phyloP scores from a whole-genome alignment of 2,113 vertebrate genomes.

The Amphilophus citrinellus region DNA sequence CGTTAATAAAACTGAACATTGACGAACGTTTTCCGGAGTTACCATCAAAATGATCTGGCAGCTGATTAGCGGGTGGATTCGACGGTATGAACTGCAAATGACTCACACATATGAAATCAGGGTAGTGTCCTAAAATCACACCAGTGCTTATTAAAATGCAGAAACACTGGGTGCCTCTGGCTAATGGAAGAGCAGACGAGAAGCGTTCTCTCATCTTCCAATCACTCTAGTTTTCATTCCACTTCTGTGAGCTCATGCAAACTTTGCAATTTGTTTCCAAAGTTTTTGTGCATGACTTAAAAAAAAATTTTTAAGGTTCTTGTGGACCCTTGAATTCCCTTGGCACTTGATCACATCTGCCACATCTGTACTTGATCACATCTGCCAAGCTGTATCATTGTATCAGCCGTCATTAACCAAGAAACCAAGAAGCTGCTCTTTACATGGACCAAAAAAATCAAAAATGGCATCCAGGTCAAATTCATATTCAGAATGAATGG shows the following conservation, averaged over 20 bases:
- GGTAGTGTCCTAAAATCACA: conserved; percentile 14
- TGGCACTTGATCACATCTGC: background rate
- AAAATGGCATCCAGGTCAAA: background rate
- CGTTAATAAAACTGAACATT: background rate
- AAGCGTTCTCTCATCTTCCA: conserved; percentile 12
- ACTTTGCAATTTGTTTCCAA: conserved; percentile 7
- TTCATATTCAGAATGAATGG: background rate
- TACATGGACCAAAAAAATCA: background rate
- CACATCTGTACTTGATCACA: background rate
- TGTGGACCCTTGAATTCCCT: background rate
- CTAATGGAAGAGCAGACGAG: conserved; percentile 24
- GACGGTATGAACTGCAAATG: conserved; percentile 16
- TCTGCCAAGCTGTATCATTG: conserved; percentile 1
- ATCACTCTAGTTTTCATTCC: conserved; percentile 9
- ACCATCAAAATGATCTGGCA: background rate
- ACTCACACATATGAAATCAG: conserved; percentile 24
- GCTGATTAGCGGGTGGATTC: background rate
- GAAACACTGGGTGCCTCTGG: conserved; percentile 32
- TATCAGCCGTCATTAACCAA: background rate
- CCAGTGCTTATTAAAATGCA: conserved; percentile 44
- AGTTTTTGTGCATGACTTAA: background rate
- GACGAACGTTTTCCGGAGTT: background rate
- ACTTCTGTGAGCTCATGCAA: background rate
- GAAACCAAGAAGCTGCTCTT: background rate
- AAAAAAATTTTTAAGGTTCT: background rate